These are phyloP conservation scores for Planiliza haematocheilus DNA, from an alignment of 2,113 vertebrate genomes.

Conservation along the genomic window DNA sequence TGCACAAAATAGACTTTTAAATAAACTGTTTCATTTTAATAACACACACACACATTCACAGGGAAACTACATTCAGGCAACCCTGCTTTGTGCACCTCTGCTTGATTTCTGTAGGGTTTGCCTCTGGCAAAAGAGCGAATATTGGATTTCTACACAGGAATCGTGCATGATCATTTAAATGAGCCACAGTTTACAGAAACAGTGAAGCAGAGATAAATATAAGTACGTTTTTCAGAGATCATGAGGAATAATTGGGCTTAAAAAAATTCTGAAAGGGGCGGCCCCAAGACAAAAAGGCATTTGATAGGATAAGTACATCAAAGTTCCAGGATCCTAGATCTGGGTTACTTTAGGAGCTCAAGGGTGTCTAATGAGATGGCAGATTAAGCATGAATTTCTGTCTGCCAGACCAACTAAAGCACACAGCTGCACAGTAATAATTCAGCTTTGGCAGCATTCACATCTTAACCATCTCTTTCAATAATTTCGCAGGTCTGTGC, in stretches of 20 bases:
- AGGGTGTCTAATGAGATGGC: constrained; percentile 71
- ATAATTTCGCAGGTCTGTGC: constrained; percentile 42
- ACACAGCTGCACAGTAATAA: constrained; percentile 45
- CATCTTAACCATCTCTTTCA: constrained; percentile 33
- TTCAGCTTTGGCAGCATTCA: constrained; percentile 42
- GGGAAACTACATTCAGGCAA: constrained; percentile 24
- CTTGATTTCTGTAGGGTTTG: constrained; percentile 48
- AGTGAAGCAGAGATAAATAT: constrained; percentile 61
- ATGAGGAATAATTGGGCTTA: constrained; percentile 72
- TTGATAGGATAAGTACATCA: constrained; percentile 78
- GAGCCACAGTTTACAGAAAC: constrained; percentile 55
- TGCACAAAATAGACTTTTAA: constrained; percentile 29
- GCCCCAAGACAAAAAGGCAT: constrained; percentile 72
- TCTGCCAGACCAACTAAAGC: constrained; percentile 62
- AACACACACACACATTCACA: constrained; percentile 43
- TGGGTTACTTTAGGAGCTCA: constrained; percentile 67
- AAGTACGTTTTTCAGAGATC: constrained; percentile 66
- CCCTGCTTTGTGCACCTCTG: constrained; percentile 36
- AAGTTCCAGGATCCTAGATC: constrained; percentile 70
- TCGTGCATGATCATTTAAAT: constrained; percentile 38
- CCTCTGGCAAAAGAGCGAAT: constrained; percentile 49
- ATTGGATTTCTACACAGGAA: constrained; percentile 47
- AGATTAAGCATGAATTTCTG: constrained; percentile 67
- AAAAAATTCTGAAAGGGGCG: constrained; percentile 58
- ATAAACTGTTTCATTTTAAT: constrained; percentile 38